Evolutionary conservation across 2,888 invertebrate species (phyloP), one percentile per base, ranked within the genome.

Genomic region (Hemithea aestivaria): DNA sequence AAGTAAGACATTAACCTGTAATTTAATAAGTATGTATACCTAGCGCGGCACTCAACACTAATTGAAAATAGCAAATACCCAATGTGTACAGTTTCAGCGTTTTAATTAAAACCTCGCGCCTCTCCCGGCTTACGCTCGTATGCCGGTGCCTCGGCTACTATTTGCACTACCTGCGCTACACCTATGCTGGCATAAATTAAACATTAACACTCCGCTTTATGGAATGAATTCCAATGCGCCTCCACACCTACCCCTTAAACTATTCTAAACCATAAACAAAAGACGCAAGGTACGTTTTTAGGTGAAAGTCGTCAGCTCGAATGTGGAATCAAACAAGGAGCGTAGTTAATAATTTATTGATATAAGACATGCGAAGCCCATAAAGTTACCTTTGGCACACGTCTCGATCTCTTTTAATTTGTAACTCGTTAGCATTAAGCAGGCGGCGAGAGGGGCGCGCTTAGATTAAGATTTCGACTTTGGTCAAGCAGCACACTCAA

Each of bases 271-370:
- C 74, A 65, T 81, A 75, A 62, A 58, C 44, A 59, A 60, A 62
- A 53, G 66, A 29, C 44, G 45, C 73, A 80, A 67, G 77, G 84
- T 69, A 59, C 61, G 71, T 61, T 73, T 80, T 74, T 53, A 70
- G 65, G 65, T 66, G 66, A 62, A 62, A 66, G 66, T 70, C 57
- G 57, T 56, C 61, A 62, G 69, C 71, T 72, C 73, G 73, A 76
- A 81, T 77, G 75, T 75, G 66, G 71, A 82, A 81, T 82, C 80
- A 84, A 84, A 82, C 76, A 83, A 77, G 81, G 73, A 79, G 77
- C 75, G 81, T 79, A 74, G 80, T 80, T 79, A 83, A 87, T 85
- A 85, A 87, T 87, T 87, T 87, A 87, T 87, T 84, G 84, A 84
- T 84, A 81, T 84, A 83, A 83, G 78, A 85, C 87, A 87, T 85